Evolutionary conservation across 2,797 vertebrate species (phyloP), one percentile per base, ranked within the genome.

Genomic region (Bradypodion ventrale): DNA sequence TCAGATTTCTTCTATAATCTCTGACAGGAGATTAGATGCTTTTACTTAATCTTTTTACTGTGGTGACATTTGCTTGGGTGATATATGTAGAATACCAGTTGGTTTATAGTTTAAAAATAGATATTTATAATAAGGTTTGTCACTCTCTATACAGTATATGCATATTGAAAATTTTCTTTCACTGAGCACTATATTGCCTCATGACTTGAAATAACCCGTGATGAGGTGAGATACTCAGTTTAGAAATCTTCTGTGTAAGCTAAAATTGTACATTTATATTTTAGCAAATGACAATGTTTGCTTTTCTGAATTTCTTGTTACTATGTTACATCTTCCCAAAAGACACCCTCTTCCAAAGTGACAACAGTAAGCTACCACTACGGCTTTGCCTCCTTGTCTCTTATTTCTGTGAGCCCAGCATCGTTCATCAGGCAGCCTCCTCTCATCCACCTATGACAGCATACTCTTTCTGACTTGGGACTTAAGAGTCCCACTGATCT

Each of bases 21-120:
- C 68, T 90, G 80, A 83, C 75, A 86, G 75, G 88, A 82, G 83
- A 93, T 91, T 90, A 85, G 89, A 86, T 29, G 78, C 73, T 87
- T 83, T 83, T 92, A 79, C 89, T 83, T 82, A 70, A 88, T 90
- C 77, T 93, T 90, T n/a, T 80, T 83, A 66, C 75, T 89, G 9
- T 68, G 86, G 91, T 89, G 83, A 56, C 86, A 0, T 83, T 91
- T 83, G 44, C 74, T 79, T 87, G 85, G 65, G 73, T 89, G 65
- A 85, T 49, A 15, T 5, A 35, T 66, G 70, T 87, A 79, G 84
- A 81, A 87, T 85, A 40, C 75, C 86, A 86, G n/a, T 80, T 69
- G 78, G 68, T 62, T 87, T 82, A 42, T 84, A 7, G 79, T 88
- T 83, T 52, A 89, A 72, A 52, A 49, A 83, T 69, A 68, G 81